Base-by-base conservation (phyloP, 2,888 invertebrate species). In the Troides oblongomaculatus region DNA sequence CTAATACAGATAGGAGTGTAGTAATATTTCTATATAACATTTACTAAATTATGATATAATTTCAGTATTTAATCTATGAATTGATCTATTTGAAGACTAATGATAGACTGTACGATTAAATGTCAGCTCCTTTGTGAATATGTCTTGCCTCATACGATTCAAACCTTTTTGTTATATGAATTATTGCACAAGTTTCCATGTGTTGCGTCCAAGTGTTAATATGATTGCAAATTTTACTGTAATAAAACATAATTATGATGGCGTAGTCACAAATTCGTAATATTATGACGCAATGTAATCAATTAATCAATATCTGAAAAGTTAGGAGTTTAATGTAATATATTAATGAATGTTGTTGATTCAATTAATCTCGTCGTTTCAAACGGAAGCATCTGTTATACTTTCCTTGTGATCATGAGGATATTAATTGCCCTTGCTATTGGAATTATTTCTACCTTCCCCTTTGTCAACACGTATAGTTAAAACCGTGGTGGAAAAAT, bases 121-220 rank as follows among this genome's bases (percentile, higher is more conserved):
- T 8, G n/a, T 36, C 56, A 17, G n/a, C 21, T 36, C 53, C 53
- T 53, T 36, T 56, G 18, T 36, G 30, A n/a, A 50, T 12, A 56
- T 36, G 56, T 30, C 17, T 63, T 64, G 64, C 64, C 39, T 21
- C 43, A 64, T 64, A 53, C n/a, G 14, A 21, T 10, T 56, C 36
- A 39, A 56, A 56, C 64, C 56, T 64, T 64, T 63, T 64, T 64
- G 64, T 64, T 64, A 18, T 30, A 64, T 56, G 36, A 64, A 64
- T 18, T 64, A 56, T 64, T 64, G 64, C 64, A 53, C 25, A 63
- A 53, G 30, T 14, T 63, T 30, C 36, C 25, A 64, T 21, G 21
- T 64, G 53, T 56, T 56, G 36, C 10, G 36, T 56, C 30, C 36
- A 64, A 56, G 56, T 36, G 56, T 64, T 64, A 64, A 56, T 36